phyloP scores from a whole-genome alignment of 2,113 vertebrate genomes.

The Myiozetetes cayanensis region DNA sequence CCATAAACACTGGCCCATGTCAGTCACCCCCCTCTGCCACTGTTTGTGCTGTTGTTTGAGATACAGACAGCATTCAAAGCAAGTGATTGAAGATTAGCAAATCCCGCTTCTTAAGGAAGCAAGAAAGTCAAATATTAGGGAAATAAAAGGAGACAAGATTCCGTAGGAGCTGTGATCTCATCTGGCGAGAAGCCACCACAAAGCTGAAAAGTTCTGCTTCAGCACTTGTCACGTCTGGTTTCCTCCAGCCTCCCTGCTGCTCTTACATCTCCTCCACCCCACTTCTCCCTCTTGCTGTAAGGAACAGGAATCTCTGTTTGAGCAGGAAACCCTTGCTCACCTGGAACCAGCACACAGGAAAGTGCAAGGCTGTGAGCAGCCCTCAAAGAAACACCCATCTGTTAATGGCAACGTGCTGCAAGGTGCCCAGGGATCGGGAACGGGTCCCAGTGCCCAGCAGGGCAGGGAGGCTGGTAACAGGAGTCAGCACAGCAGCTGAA shows the following conservation, averaged over 20 bases:
- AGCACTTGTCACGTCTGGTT: constrained; percentile 23
- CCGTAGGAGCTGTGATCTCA: constrained; percentile 40
- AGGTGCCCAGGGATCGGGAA: not conserved
- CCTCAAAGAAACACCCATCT: not conserved
- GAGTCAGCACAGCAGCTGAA: not conserved
- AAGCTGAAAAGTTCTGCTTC: constrained; percentile 25
- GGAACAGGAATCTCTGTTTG: not conserved
- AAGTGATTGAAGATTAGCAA: not conserved
- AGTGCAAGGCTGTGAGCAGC: not conserved
- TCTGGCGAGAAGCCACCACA: not conserved
- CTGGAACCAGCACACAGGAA: not conserved
- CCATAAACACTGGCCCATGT: not conserved
- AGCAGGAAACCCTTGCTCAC: not conserved
- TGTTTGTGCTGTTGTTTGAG: not conserved
- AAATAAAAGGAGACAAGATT: constrained; percentile 47
- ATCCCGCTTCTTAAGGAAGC: constrained; percentile 6
- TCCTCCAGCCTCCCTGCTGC: not conserved
- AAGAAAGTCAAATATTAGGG: constrained; percentile 3
- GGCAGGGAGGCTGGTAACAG: not conserved
- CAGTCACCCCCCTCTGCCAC: not conserved
- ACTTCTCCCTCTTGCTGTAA: not conserved
- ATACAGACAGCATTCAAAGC: not conserved
- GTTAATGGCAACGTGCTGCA: not conserved
- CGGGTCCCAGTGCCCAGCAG: rapidly evolving
- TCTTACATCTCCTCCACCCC: not conserved